These are phyloP conservation scores for Heliconius ethilla DNA, from an alignment of 2,888 invertebrate genomes.

Conservation along the genomic window DNA sequence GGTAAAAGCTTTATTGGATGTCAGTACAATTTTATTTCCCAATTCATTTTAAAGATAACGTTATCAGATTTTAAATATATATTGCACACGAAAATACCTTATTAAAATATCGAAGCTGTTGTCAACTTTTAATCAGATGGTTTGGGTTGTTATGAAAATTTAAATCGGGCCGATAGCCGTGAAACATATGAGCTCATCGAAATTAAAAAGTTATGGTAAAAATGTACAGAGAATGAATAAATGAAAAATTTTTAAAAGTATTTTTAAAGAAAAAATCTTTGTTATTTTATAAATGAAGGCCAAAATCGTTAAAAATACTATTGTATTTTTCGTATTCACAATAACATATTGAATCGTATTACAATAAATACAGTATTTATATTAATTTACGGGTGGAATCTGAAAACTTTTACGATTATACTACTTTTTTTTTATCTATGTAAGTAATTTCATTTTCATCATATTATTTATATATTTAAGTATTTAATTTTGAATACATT, in stretches of 20 bases:
- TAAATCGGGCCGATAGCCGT: slow-evolving; percentile 42
- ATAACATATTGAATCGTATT: neutral
- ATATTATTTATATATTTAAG: no score
- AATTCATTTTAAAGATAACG: slow-evolving; percentile 20
- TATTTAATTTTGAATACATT: no score
- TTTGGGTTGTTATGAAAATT: slow-evolving; percentile 42
- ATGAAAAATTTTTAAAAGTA: slow-evolving; percentile 18
- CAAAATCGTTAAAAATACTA: neutral
- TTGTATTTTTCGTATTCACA: neutral
- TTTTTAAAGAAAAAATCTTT: neutral
- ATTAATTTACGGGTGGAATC: no score
- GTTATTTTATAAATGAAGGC: neutral
- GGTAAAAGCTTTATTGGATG: slow-evolving; percentile 11
- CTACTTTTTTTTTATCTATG: no score
- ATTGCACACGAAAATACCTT: slow-evolving; percentile 21
- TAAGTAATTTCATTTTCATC: no score
- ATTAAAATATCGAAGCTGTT: slow-evolving; percentile 36
- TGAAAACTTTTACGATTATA: no score
- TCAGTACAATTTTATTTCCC: slow-evolving; percentile 17
- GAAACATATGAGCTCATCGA: slow-evolving; percentile 41
- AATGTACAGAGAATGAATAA: slow-evolving; percentile 31
- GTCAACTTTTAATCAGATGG: slow-evolving; percentile 41
- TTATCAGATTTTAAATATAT: slow-evolving; percentile 25
- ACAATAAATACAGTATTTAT: neutral
- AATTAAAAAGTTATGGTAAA: slow-evolving; percentile 40